Percentiles rank a stretch among this genome's conserved stretches.
phyloP scores from a whole-genome alignment of 1,140 invertebrate genomes.

The Conus ventricosus region DNA sequence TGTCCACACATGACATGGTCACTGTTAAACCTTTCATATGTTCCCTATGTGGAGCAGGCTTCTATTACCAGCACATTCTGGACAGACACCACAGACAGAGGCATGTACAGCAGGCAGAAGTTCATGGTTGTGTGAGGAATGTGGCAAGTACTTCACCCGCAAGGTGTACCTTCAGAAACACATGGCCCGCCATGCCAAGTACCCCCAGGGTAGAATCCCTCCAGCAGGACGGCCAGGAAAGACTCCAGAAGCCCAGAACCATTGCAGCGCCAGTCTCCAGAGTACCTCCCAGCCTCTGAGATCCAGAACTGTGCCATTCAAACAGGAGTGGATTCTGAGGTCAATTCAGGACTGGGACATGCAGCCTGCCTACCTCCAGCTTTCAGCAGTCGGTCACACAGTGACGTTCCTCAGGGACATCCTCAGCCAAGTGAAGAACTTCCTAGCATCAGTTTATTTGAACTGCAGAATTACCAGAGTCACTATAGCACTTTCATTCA shows the following conservation, averaged over 20 bases:
- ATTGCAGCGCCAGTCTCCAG: no score
- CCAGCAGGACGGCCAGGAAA: neutral
- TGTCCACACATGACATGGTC: slow-evolving; percentile 22
- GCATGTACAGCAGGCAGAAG: neutral
- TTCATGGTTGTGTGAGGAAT: slow-evolving; percentile 2
- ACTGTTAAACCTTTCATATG: slow-evolving; percentile 89
- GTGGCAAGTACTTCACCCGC: neutral
- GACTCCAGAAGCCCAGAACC: neutral
- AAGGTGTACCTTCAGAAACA: neutral
- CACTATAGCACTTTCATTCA: no score
- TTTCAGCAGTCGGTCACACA: no score
- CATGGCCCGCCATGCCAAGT: neutral
- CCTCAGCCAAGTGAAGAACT: no score
- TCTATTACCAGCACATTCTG: slow-evolving; percentile 70
- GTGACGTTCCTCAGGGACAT: no score
- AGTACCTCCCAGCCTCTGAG: neutral
- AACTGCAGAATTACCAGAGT: no score
- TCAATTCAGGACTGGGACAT: no score
- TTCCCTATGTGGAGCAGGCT: slow-evolving; percentile 93
- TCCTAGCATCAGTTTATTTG: no score
- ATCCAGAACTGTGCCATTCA: neutral
- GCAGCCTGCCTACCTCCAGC: no score
- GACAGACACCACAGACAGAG: neutral
- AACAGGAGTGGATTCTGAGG: no score
- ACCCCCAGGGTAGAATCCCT: neutral